These are phyloP conservation scores for Nesogale talazaci DNA, from an alignment of 2,113 vertebrate genomes.

Conservation along the genomic window DNA sequence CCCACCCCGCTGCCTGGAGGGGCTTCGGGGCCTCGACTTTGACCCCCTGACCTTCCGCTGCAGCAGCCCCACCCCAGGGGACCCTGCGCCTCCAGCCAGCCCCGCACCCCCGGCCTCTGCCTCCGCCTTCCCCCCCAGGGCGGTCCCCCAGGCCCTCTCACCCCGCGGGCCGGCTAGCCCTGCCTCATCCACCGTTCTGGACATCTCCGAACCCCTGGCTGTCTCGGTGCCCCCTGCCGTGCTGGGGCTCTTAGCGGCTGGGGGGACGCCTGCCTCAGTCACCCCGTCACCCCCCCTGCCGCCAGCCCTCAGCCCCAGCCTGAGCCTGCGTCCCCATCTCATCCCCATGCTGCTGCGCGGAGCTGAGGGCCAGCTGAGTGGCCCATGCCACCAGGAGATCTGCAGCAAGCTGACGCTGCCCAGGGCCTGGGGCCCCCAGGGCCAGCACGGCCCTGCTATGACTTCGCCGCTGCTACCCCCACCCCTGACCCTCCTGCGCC, in stretches of 20 bases:
- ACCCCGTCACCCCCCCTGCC: constrained; percentile 23
- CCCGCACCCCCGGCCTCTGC: constrained; percentile 71
- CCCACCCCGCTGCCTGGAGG: constrained; percentile 85
- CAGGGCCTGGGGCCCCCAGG: constrained; percentile 27
- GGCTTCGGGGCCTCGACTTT: constrained; percentile 85
- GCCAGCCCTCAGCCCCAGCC: constrained; percentile 70
- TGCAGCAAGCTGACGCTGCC: constrained; percentile 81
- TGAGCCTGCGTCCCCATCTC: constrained; percentile 84
- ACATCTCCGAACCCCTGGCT: constrained; percentile 87
- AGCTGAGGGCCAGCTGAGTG: constrained; percentile 85
- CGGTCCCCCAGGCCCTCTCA: constrained; percentile 81
- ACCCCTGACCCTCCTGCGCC: constrained; percentile 79
- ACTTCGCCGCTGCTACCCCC: constrained; percentile 74
- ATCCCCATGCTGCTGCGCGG: constrained; percentile 87
- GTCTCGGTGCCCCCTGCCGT: constrained; percentile 88
- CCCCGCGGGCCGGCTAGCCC: constrained; percentile 81
- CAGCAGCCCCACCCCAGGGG: constrained; percentile 83
- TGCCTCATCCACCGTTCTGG: constrained; percentile 74
- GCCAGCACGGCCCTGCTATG: constrained; percentile 68
- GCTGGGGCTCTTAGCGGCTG: constrained; percentile 86
- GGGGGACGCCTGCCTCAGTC: constrained; percentile 76
- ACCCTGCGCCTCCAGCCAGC: constrained; percentile 80
- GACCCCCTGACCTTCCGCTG: constrained; percentile 84
- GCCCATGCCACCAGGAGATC: constrained; percentile 85
- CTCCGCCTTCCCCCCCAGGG: constrained; percentile 84